Evolutionary conservation across 2,113 vertebrate genomes (phyloP), one percentile per base, ranked within the genome.

Genomic region (Psittacula cyanocephala): DNA sequence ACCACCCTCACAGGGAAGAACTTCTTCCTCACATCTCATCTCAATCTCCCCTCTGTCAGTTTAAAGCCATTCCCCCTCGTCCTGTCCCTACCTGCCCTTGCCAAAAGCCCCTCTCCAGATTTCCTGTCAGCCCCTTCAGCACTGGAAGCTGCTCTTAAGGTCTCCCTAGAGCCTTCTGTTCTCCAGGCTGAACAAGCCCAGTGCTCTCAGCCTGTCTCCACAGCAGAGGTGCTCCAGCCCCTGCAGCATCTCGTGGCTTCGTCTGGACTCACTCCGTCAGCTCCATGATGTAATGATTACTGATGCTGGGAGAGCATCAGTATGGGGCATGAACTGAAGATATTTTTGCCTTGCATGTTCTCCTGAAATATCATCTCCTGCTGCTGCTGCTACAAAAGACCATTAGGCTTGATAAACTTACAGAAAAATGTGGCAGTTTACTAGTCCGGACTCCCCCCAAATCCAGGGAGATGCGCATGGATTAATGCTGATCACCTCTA

Each of bases 401-500:
- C 25, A 2, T 29, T 0, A 43, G 63, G 20, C 15, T 37, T 13
- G 67, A 27, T 14, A 33, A 74, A 63, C 31, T 29, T 53, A 4
- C 4, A 41, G 17, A 4, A 31, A 75, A 86, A 50, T 1, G 11
- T 16, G 28, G 41, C 28, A 17, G 22, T 17, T 64, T 6, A 2
- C 18, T 4, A 52, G 43, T 22, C 24, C 28, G 31, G 47, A 7
- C 8, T 25, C 50, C n/a, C 31, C 52, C 50, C 50, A 79, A 37
- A 49, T 3, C 10, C 63, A 62, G 47, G 0, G 0, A 60, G 59
- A 17, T 6, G 25, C 28, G 2, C 71, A 47, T 11, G 37, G 46
- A 10, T 55, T 39, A 2, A 23, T 52, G 16, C 33, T 29, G 15
- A 9, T 3, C 62, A 17, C 75, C 37, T 19, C 16, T 19, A 29